These are phyloP conservation scores for Hylaea fasciaria DNA, from an alignment of 2,888 invertebrate genomes.

Conservation along the genomic window DNA sequence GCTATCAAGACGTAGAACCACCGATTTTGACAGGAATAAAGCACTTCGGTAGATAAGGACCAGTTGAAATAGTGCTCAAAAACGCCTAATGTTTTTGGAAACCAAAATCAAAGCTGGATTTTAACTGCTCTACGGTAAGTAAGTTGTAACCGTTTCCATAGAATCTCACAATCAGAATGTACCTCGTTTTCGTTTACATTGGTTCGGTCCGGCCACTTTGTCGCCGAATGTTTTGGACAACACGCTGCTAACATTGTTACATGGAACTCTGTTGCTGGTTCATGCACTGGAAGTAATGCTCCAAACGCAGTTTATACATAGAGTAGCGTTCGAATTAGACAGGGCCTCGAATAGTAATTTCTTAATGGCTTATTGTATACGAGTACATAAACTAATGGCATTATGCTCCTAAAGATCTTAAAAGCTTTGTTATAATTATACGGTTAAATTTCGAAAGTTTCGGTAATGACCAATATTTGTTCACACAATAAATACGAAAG, in stretches of 20 bases:
- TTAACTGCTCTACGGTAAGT: background rate
- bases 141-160: slow-evolving; percentile 3
- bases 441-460: background rate
- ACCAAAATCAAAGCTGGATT: background rate
- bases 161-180: slow-evolving; percentile 39
- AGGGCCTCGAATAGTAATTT: background rate
- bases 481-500: background rate
- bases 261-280: slow-evolving; percentile 63
- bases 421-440: too few relatives aligned
- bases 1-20: too few relatives aligned
- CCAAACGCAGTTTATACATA: background rate
- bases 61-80: too few relatives aligned
- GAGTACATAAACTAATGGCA: too few relatives aligned
- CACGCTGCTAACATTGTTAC: slow-evolving; percentile 67
- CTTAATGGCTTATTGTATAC: background rate
- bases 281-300: slow-evolving; percentile 11
- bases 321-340: slow-evolving; percentile 5
- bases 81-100: slow-evolving; percentile 11
- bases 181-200: slow-evolving; percentile 63
- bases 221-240: slow-evolving; percentile 55
- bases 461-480: background rate
- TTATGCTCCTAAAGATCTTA: too few relatives aligned
- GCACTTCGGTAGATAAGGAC: too few relatives aligned
- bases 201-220: slow-evolving; percentile 62
- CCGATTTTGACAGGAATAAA: too few relatives aligned